A percentile compares a stretch with the other conserved stretches of the same genome.
Conservation (phyloP, 2,113 vertebrate species). For the Gallinago jamesoni region DNA sequence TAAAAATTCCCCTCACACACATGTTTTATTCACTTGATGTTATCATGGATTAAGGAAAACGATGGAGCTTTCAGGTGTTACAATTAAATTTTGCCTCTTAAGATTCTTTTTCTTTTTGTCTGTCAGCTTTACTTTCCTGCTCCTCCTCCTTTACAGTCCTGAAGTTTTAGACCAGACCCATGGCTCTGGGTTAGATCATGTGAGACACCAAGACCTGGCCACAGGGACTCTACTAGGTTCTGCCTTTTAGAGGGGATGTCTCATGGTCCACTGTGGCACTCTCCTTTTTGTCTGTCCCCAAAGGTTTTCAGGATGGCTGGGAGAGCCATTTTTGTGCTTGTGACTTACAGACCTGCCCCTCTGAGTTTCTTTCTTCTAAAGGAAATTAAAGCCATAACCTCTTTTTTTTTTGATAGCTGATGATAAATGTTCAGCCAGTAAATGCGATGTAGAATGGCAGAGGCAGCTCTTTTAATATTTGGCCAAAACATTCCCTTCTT, state of each 20-base stretch:
- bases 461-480: not conserved
- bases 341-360: not conserved
- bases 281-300: not conserved
- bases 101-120: not conserved
- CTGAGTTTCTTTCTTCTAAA: not conserved
- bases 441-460: not conserved
- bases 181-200: not conserved
- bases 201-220: not conserved
- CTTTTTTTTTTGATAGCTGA: not conserved
- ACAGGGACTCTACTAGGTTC: not conserved
- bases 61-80: not conserved
- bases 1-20: not conserved
- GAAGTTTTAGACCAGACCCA: not conserved
- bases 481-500: not conserved
- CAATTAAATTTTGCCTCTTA: not conserved
- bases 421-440: not conserved
- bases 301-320: not conserved
- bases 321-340: not conserved
- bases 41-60: not conserved
- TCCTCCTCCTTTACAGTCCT: not conserved
- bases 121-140: not conserved
- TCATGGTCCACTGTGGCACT: not conserved
- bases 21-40: not conserved
- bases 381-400: not conserved
- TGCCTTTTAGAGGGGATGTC: not conserved